These are phyloP conservation scores for Platygyra sinensis DNA, from an alignment of 64 coral and sea anemone genomes.

Conservation along the genomic window DNA sequence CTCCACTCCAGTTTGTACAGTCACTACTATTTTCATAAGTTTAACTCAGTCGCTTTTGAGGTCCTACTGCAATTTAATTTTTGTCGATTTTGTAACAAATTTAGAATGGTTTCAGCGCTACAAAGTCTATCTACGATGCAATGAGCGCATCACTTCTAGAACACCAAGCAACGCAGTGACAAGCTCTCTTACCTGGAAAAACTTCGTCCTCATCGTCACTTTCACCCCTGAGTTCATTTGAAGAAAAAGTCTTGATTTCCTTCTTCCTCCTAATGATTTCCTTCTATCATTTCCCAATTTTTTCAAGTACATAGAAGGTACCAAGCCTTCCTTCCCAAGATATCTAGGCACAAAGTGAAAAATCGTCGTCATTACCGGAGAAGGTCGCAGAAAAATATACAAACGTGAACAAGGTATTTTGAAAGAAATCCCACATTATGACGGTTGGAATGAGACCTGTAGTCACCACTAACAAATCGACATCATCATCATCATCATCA, in stretches of 20 bases:
- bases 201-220: conserved; percentile 15
- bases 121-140: neutral
- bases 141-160: neutral
- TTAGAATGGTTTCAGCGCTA: too few relatives aligned
- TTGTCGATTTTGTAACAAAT: too few relatives aligned
- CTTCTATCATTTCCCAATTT: conserved; percentile 22
- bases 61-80: too few relatives aligned
- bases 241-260: conserved; percentile 17
- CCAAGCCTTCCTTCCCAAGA: conserved; percentile 65
- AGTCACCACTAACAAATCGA: too few relatives aligned
- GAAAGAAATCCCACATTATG: too few relatives aligned
- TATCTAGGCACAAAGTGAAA: conserved; percentile 8
- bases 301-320: conserved; percentile 53
- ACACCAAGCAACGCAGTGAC: neutral
- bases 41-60: too few relatives aligned
- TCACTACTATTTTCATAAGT: too few relatives aligned
- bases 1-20: too few relatives aligned
- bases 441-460: too few relatives aligned
- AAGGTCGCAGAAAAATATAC: too few relatives aligned
- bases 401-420: too few relatives aligned
- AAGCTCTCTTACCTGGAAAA: conserved; percentile 8
- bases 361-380: neutral
- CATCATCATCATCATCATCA: too few relatives aligned
- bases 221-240: neutral
- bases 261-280: conserved; percentile 1